Base-by-base conservation (phyloP, 2,888 invertebrate species). In the Calephelis perditalis region DNA sequence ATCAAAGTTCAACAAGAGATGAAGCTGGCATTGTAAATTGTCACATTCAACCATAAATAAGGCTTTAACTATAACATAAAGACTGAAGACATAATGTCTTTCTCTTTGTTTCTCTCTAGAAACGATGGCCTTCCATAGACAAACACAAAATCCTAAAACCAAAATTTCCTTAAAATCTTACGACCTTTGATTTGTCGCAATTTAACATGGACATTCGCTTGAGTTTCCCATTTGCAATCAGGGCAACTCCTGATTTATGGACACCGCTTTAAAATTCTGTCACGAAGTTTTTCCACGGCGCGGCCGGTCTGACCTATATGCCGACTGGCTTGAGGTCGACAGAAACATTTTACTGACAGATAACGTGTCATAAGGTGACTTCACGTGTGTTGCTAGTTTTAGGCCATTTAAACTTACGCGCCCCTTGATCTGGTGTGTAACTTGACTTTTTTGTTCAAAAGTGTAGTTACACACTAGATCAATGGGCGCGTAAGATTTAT, bases 291-390 rank as follows among this genome's bases (percentile, higher is more conserved):
- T 59, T 59, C 11, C 45, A 46, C 12, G 37, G 45, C 26, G 47
- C 58, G 58, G 55, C 59, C 54, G 56, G 37, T 56, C 55, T 59
- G 59, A 59, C 59, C 59, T 59, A 59, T 55, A 59, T 59, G 37
- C 45, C 45, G 55, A 59, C 49, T 52, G 49, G 26, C 49, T 49
- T 52, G 45, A 59, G 46, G 46, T 55, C 55, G 59, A 59, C 55
- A 45, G 59, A 59, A 40, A 26, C 36, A 45, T 59, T 59, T 59
- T 45, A 15, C 59, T 45, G 46, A 43, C 45, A 36, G 55, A 54
- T 45, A 55, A 46, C 59, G 56, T 59, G 37, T 55, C 55, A 52
- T 35, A 45, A 46, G 55, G 46, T 59, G 55, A 59, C 45, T 49
- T 35, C 49, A 49, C 49, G 49, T 49, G 26, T 49, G 49, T 49